Evolutionary conservation across 2,888 invertebrate genomes (phyloP).

Genomic region (Scaptomyza tumidula): DNA sequence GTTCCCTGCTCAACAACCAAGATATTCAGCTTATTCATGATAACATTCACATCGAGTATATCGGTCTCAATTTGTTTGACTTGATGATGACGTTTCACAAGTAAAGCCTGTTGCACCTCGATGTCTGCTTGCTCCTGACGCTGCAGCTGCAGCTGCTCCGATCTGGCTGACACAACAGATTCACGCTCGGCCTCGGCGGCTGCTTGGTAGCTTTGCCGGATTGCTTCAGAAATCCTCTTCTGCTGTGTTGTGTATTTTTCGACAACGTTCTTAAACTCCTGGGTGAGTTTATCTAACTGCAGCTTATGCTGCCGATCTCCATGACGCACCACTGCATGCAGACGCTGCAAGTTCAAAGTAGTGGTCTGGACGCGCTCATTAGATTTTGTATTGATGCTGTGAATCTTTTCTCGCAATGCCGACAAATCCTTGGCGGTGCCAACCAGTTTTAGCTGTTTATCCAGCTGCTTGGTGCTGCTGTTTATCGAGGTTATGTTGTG

Average conservation of each 20-base stretch:
- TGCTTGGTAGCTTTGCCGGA: conserved; percentile 85
- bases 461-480: conserved; percentile 89
- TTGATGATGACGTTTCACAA: conserved; percentile 91
- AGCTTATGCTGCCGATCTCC: conserved; percentile 92
- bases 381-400: conserved; percentile 90
- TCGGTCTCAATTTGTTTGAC: conserved; percentile 92
- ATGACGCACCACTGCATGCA: conserved; percentile 89
- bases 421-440: conserved; percentile 91
- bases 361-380: conserved; percentile 91
- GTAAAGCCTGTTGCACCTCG: conserved; percentile 92
- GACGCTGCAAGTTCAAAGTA: conserved; percentile 89
- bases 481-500: conserved; percentile 92
- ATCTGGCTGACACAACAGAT: conserved; percentile 69
- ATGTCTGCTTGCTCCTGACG: conserved; percentile 83
- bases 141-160: conserved; percentile 83
- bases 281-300: conserved; percentile 92
- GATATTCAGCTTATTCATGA: conserved; percentile 90
- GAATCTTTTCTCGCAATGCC: conserved; percentile 88
- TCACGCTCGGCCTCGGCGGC: conserved; percentile 84
- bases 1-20: conserved; percentile 90
- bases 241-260: conserved; percentile 91
- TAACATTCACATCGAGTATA: conserved; percentile 92
- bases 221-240: conserved; percentile 89
- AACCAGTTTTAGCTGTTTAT: conserved; percentile 90
- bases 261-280: conserved; percentile 92